Percentiles rank a stretch among this genome's conserved stretches.
phyloP scores from a whole-genome alignment of 2,113 vertebrate species.

The Ageneiosus marmoratus region DNA sequence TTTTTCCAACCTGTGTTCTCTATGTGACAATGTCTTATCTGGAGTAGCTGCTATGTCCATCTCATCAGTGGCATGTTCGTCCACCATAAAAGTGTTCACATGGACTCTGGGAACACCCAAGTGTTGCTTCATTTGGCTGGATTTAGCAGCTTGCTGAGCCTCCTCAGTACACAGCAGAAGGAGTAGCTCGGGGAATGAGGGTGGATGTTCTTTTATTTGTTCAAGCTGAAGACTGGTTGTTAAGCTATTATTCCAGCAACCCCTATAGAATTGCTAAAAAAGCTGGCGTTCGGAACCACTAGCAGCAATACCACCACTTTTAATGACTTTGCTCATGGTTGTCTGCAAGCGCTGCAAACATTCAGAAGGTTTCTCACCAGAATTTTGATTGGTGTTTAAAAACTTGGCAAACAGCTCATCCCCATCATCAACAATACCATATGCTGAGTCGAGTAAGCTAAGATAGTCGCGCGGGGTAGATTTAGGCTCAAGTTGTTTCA shows the following conservation, averaged over 20 bases:
- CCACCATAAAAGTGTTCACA: too few relatives aligned
- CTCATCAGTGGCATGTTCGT: too few relatives aligned
- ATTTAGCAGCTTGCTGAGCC: too few relatives aligned
- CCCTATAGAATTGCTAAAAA: not conserved
- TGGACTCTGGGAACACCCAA: too few relatives aligned
- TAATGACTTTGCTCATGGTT: not conserved
- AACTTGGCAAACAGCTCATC: too few relatives aligned
- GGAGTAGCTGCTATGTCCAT: too few relatives aligned
- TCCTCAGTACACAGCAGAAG: not conserved
- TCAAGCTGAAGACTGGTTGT: not conserved
- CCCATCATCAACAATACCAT: conserved; percentile 22
- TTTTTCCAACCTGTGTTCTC: too few relatives aligned
- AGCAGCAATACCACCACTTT: not conserved
- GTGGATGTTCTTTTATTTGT: not conserved
- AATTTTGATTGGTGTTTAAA: not conserved
- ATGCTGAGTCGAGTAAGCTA: conserved; percentile 22
- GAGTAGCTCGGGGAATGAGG: not conserved
- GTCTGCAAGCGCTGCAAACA: not conserved
- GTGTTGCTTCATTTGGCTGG: too few relatives aligned
- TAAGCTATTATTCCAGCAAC: not conserved
- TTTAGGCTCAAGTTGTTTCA: conserved; percentile 14
- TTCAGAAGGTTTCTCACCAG: not conserved
- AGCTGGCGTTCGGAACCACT: not conserved
- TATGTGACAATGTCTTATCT: too few relatives aligned
- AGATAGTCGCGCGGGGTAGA: not conserved